phyloP scores from a whole-genome alignment of 2,113 vertebrate genomes.

The Helogale parvula region DNA sequence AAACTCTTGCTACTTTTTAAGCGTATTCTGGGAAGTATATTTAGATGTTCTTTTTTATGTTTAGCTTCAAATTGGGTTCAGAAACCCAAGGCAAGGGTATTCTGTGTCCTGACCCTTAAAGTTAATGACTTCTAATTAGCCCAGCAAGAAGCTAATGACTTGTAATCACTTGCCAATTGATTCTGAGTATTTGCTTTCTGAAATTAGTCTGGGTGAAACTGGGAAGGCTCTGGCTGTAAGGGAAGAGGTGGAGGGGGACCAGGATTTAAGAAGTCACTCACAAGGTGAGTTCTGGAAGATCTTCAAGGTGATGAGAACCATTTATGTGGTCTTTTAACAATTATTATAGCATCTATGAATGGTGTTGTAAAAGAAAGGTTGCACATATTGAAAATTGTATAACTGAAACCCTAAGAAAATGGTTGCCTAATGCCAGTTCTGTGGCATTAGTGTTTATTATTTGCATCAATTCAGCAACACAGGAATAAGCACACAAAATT shows the following conservation, averaged over 20 bases:
- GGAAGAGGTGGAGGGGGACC: neutral
- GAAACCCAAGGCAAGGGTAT: slow-evolving; percentile 53
- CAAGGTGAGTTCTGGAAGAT: slow-evolving; percentile 13
- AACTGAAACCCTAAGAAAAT: neutral
- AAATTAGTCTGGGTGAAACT: slow-evolving; percentile 49
- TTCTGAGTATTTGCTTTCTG: slow-evolving; percentile 59
- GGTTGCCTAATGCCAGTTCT: neutral
- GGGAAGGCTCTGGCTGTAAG: neutral
- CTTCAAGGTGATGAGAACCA: neutral
- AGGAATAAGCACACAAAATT: neutral
- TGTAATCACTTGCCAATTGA: slow-evolving; percentile 77
- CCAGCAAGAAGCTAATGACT: slow-evolving; percentile 77
- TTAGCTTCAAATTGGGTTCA: slow-evolving; percentile 47
- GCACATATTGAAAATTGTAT: neutral
- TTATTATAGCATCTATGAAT: neutral
- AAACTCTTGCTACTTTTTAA: slow-evolving; percentile 27
- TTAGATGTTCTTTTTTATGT: slow-evolving; percentile 54
- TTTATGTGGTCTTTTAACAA: neutral
- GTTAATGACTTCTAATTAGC: slow-evolving; percentile 79
- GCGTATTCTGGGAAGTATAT: slow-evolving; percentile 24
- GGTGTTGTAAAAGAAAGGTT: neutral
- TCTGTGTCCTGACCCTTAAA: slow-evolving; percentile 57
- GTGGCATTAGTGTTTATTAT: neutral
- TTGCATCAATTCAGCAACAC: neutral
- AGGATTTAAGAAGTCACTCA: neutral